Evolutionary conservation across 2,113 vertebrate genomes (phyloP).

Genomic region (Muscicapa adusta): DNA sequence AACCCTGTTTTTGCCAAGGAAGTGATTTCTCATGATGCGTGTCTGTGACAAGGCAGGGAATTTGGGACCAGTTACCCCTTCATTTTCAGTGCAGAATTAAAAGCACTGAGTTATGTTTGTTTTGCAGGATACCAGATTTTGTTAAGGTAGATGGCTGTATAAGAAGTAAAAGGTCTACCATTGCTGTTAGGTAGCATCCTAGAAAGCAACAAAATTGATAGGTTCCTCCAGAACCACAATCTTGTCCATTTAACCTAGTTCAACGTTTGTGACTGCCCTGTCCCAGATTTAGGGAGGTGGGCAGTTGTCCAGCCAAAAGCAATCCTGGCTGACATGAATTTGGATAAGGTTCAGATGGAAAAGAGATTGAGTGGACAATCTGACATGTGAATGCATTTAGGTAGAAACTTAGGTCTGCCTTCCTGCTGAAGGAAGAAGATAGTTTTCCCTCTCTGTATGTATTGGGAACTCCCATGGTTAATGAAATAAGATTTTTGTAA

Average conservation of each 20-base stretch:
- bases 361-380: not conserved
- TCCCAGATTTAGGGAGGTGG: not conserved
- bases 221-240: accelerated
- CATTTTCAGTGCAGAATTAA: not conserved
- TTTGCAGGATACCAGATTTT: not conserved
- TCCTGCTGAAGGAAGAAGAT: not conserved
- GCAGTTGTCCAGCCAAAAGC: not conserved
- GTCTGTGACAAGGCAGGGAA: not conserved
- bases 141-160: not conserved
- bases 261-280: not conserved
- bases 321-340: not conserved
- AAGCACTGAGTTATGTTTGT: not conserved
- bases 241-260: not conserved
- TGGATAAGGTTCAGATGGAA: not conserved
- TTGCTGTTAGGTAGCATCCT: not conserved
- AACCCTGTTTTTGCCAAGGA: not conserved
- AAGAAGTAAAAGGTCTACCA: not conserved
- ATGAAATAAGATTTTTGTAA: not conserved
- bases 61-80: not conserved
- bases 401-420: not conserved
- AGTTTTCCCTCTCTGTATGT: not conserved
- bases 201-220: not conserved
- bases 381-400: not conserved
- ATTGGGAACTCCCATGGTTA: not conserved
- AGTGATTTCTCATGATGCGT: not conserved